phyloP scores from a whole-genome alignment of 1,140 invertebrate species.

The Pollicipes pollicipes region DNA sequence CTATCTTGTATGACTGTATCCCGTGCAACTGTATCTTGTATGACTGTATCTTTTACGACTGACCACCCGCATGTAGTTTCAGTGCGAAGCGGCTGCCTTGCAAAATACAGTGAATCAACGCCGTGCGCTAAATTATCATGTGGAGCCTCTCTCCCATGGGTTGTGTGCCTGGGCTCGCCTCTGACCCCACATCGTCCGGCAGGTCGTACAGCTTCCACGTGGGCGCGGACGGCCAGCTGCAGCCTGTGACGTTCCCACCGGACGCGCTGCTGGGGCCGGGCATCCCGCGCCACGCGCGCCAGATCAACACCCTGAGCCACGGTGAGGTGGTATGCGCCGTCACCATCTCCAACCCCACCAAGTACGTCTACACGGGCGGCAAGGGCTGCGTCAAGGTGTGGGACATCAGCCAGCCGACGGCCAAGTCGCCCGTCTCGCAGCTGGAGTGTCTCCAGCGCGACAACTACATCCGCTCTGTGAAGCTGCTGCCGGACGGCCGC shows the following conservation, averaged over 20 bases:
- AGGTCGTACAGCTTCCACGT: constrained; percentile 45
- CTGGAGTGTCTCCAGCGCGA: constrained; percentile 88
- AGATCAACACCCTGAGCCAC: constrained; percentile 78
- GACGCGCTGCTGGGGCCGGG: constrained; percentile 81
- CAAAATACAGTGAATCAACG: too few species aligned
- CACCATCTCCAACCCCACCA: constrained; percentile 65
- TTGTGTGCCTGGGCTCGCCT: too few species aligned
- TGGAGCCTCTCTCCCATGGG: too few species aligned
- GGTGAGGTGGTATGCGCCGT: constrained; percentile 88
- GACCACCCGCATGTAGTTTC: too few species aligned
- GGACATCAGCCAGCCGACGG: constrained; percentile 59
- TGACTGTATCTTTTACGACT: too few species aligned
- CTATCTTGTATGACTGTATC: too few species aligned
- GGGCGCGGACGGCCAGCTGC: constrained; percentile 44
- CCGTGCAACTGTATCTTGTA: too few species aligned
- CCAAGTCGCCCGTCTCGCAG: constrained; percentile 68
- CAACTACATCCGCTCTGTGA: constrained; percentile 94
- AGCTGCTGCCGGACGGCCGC: constrained; percentile 83
- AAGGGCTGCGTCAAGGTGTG: constrained; percentile 93
- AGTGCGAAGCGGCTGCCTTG: too few species aligned
- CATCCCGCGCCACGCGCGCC: constrained; percentile 74
- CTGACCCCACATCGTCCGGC: constrained; percentile 14
- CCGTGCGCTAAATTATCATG: too few species aligned
- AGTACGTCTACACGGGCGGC: constrained; percentile 95
- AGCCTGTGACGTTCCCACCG: constrained; percentile 83